A percentile compares a stretch with the other conserved stretches of the same genome.
phyloP scores from a whole-genome alignment of 2,888 invertebrate species.

The Aporophyla lueneburgensis region DNA sequence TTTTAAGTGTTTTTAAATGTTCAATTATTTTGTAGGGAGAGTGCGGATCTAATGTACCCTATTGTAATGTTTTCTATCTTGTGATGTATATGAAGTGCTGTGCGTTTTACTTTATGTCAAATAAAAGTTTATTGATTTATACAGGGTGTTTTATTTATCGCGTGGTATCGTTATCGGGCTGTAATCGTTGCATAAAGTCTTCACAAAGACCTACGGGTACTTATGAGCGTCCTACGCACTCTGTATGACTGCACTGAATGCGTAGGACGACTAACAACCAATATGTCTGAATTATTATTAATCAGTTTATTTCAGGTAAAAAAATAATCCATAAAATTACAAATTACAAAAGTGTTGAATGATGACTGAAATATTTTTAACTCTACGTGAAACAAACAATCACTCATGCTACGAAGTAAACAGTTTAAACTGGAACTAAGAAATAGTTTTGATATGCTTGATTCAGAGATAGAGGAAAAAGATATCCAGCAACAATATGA shows the following conservation, averaged over 20 bases:
- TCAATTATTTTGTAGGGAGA: slow-evolving; percentile 66
- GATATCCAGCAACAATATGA: no score
- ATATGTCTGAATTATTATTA: background rate
- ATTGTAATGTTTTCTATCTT: slow-evolving; percentile 72
- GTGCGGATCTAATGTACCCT: slow-evolving; percentile 63
- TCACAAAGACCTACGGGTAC: background rate
- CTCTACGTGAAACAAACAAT: no score
- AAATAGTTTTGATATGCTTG: no score
- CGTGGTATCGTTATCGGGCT: background rate
- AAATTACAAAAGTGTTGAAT: no score
- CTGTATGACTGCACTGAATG: background rate
- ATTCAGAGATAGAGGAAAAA: no score
- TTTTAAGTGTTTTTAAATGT: slow-evolving; percentile 64
- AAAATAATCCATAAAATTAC: no score
- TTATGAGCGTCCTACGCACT: background rate
- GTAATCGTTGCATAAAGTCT: background rate
- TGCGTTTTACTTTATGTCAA: slow-evolving; percentile 73
- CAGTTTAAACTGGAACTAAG: no score
- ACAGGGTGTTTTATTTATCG: slow-evolving; percentile 31
- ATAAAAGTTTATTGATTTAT: slow-evolving; percentile 71
- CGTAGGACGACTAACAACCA: background rate
- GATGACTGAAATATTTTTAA: no score
- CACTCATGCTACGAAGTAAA: no score
- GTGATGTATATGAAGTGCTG: slow-evolving; percentile 74
- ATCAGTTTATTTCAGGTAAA: no score